Evolutionary conservation across 1,140 invertebrate genomes (phyloP), one percentile per base, ranked within the genome.

Genomic region (Cotesia glomerata): DNA sequence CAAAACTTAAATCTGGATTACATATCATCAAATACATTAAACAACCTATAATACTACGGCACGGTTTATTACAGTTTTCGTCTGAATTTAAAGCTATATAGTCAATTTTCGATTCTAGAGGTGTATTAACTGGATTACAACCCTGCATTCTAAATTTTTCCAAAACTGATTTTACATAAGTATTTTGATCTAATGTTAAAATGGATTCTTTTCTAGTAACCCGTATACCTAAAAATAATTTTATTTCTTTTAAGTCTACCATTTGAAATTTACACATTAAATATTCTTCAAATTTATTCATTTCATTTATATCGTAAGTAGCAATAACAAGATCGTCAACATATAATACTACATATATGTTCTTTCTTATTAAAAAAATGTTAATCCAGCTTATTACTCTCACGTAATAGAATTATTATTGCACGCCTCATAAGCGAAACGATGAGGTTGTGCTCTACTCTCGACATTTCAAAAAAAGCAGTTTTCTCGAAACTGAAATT

Each of bases 321-420:
- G 59, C n/a, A 45, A 77, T 54, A n/a, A 73, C 45, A 13, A 77
- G 49, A 32, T 76, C 75, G 56, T 74, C 75, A 0, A 74, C 75
- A 59, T 76, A 69, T 4, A 75, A 8, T 56, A 73, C 51, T 32
- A 80, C 52, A 78, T 82, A 79, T 36, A 79, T 72, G 5, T 73
- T 71, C 35, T 56, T 3, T 0, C 35, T 36, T 36, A 36, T 36
- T n/a, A n/a, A 26, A 26, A 26, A 26, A 18, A 18, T 18, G 0
- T 18, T 18, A 18, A 18, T 18, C 18, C 18, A 18, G 18, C 18
- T 18, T 18, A 18, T 18, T 2, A 18, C 18, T 1, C 18, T 18
- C 18, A 18, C 2, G 18, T 18, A 18, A 18, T 18, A 18, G 18
- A 18, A 18, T 18, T 18, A 18, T 18, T 18, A 18, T 18, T n/a